A percentile compares a stretch with the other conserved stretches of the same genome.
Conservation (phyloP, 1,140 invertebrate species). For the Bombus superbus region DNA sequence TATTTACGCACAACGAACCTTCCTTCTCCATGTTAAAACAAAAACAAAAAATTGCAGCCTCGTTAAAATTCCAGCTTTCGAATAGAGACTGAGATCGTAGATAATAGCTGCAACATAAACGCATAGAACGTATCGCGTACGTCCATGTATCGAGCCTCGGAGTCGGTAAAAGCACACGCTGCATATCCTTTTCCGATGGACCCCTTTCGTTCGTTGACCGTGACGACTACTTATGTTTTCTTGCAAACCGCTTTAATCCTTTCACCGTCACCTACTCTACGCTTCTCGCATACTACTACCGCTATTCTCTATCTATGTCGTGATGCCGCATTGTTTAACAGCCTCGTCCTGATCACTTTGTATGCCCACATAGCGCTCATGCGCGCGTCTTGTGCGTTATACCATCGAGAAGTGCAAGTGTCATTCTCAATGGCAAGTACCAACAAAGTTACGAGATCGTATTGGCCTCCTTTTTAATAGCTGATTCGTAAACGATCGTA, state of each 20-base stretch:
- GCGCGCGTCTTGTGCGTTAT: not conserved
- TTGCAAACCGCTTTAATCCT: conserved; percentile 41
- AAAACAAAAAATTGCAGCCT: not conserved
- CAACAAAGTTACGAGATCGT: conserved; percentile 18
- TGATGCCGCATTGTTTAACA: conserved; percentile 29
- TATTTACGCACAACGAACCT: not conserved
- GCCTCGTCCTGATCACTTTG: conserved; percentile 8
- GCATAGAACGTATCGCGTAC: not conserved
- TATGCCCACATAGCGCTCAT: conserved; percentile 3
- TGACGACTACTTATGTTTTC: conserved; percentile 33
- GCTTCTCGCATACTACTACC: conserved; percentile 15
- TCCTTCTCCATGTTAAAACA: not conserved
- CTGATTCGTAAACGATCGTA: not conserved
- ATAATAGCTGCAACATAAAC: not conserved
- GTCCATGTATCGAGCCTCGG: not conserved
- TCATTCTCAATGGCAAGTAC: conserved; percentile 10
- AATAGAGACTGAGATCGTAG: not conserved
- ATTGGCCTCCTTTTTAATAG: conserved; percentile 19
- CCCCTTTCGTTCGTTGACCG: conserved; percentile 34
- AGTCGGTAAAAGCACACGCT: conserved; percentile 1
- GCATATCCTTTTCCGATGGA: conserved; percentile 35
- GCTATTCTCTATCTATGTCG: not conserved
- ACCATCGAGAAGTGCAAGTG: not conserved
- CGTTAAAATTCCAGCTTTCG: not conserved
- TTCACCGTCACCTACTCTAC: conserved; percentile 46